Percentiles rank a stretch among this genome's conserved stretches.
Conservation (phyloP, 2,888 invertebrate species). For the Mechanitis mazaeus region DNA sequence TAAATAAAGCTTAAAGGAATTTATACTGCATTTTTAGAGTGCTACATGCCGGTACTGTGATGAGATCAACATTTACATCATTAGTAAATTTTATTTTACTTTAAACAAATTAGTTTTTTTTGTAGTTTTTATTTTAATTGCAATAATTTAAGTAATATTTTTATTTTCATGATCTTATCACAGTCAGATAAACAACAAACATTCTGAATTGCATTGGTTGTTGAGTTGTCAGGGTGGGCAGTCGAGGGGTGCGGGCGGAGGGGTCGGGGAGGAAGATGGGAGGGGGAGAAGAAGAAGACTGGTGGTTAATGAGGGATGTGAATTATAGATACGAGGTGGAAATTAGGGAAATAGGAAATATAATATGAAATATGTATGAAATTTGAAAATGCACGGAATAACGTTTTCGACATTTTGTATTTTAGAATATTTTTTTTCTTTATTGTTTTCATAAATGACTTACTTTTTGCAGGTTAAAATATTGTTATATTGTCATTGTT, state of each 20-base stretch:
- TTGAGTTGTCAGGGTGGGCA: constrained; percentile 64
- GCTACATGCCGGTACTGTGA: constrained; percentile 14
- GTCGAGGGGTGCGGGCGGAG: constrained; percentile 42
- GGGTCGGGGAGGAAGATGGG: constrained; percentile 39
- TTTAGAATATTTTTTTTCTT: no score
- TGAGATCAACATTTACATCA: constrained; percentile 7
- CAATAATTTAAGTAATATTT: neutral
- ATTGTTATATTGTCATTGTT: no score
- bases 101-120: neutral
- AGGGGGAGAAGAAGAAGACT: constrained; percentile 42
- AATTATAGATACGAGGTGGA: constrained; percentile 28
- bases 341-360: constrained; percentile 11
- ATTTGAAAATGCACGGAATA: neutral
- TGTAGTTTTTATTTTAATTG: neutral
- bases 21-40: constrained; percentile 21
- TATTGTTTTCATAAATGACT: no score
- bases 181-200: constrained; percentile 35
- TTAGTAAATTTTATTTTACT: no score
- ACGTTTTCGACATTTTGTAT: no score
- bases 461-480: no score
- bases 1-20: constrained; percentile 26
- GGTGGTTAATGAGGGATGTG: constrained; percentile 16
- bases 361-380: neutral
- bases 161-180: constrained; percentile 26
- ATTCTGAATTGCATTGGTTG: constrained; percentile 58